Base-by-base conservation (phyloP, 2,888 invertebrate genomes). In the Cremastobaeus sp. region DNA sequence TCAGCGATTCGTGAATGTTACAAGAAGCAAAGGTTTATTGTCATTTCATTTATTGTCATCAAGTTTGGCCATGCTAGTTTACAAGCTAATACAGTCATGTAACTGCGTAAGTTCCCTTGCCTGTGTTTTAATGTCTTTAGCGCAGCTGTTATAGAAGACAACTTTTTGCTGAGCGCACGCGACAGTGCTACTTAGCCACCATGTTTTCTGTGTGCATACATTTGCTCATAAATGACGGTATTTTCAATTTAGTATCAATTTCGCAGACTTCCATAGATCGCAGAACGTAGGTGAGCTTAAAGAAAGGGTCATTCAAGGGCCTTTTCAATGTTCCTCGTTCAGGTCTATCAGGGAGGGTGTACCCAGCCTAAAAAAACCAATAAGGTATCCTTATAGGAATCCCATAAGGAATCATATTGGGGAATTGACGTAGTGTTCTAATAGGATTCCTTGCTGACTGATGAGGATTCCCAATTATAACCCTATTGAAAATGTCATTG, bases 1-100 rank as follows among this genome's bases (percentile, higher is more conserved):
- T 78, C 76, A 74, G 74, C 66, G 74, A 66, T 59, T 54, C 59
- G 54, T 25, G 78, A 74, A 50, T 18, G 43, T 48, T 43, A 45
- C 17, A 66, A 35, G 52, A 48, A 37, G 14, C 32, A 62, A 50
- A 75, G 75, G 75, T 75, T 11, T 32, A 12, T 17, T 34, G 28
- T 14, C 20, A 8, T 52, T 37, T 34, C 17, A 41, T 30, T 1
- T 12, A 34, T 34, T 34, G 9, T 34, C 25, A n/a, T n/a, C n/a
- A n/a, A n/a, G n/a, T n/a, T n/a, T n/a, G n/a, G n/a, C n/a, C n/a
- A n/a, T n/a, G n/a, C n/a, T n/a, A n/a, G n/a, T n/a, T n/a, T n/a
- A n/a, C n/a, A n/a, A n/a, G n/a, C n/a, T n/a, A n/a, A n/a, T 55
- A 30, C 37, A 30, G 35, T 41, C 12, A 12, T 30, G 11, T 59